Percentiles rank a stretch among this genome's conserved stretches.
phyloP scores from a whole-genome alignment of 2,113 vertebrate species.

The Melanotaenia duboulayi region DNA sequence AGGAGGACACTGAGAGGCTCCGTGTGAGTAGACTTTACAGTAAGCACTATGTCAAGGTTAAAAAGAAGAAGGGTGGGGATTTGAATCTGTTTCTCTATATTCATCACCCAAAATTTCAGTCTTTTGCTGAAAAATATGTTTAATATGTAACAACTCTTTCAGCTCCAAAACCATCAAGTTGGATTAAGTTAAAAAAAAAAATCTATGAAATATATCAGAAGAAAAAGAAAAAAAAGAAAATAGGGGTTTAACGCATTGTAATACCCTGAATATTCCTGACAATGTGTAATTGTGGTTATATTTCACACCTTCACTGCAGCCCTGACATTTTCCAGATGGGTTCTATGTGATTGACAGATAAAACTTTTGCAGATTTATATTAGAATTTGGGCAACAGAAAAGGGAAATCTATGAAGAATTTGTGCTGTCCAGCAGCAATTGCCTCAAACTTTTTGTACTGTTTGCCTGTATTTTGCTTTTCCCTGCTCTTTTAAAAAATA shows the following conservation, averaged over 20 bases:
- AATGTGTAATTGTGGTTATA: no score
- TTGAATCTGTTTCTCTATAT: neutral
- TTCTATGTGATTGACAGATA: neutral
- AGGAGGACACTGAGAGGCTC: conserved; percentile 10
- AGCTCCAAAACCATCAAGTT: neutral
- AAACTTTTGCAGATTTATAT: neutral
- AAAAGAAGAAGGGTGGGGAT: conserved; percentile 1
- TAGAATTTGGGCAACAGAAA: no score
- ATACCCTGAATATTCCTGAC: no score
- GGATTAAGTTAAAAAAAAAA: no score
- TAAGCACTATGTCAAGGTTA: neutral
- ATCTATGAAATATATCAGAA: no score
- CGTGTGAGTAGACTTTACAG: neutral
- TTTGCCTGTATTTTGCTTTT: no score
- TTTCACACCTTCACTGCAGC: no score
- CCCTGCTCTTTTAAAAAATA: no score
- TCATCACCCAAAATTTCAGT: conserved; percentile 1
- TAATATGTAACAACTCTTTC: neutral
- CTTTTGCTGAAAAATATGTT: no score
- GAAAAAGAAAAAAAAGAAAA: no score
- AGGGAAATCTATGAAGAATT: no score
- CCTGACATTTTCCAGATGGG: neutral
- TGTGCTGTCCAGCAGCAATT: neutral
- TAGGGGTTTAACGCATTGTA: no score
- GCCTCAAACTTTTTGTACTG: neutral